phyloP scores from a whole-genome alignment of 1,140 invertebrate genomes.

The Drosophila oshimai region DNA sequence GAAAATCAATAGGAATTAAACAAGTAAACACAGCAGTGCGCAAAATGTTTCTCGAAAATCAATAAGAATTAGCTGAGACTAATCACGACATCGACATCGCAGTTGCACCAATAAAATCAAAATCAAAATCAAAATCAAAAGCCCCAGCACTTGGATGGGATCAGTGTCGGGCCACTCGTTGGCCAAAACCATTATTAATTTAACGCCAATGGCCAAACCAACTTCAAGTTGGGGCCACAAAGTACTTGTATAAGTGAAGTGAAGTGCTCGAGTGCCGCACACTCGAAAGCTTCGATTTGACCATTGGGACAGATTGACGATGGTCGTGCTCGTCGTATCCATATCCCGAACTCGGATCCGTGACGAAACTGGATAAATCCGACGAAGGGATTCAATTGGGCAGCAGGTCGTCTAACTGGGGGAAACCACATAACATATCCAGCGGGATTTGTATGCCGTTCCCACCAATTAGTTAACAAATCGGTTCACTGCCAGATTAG shows the following conservation, averaged over 20 bases:
- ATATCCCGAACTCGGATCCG: neutral
- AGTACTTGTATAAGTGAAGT: neutral
- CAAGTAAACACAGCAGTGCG: neutral
- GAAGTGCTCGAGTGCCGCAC: conserved; percentile 24
- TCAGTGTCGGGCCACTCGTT: conserved; percentile 26
- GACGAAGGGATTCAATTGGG: conserved; percentile 27
- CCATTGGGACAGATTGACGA: conserved; percentile 39
- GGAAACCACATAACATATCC: conserved; percentile 53
- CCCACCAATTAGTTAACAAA: conserved; percentile 58
- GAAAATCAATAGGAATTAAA: neutral
- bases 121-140: neutral
- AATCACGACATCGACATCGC: neutral
- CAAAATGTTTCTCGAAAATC: neutral
- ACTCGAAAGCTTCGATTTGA: conserved; percentile 34
- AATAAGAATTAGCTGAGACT: neutral
- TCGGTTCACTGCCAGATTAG: conserved; percentile 38
- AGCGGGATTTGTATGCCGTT: conserved; percentile 35
- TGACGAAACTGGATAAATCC: conserved; percentile 47
- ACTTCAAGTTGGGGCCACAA: conserved; percentile 1
- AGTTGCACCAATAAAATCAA: conserved; percentile 1
- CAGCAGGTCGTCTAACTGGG: conserved; percentile 13
- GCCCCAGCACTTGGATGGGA: neutral
- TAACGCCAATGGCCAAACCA: conserved; percentile 17
- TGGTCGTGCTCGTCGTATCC: neutral
- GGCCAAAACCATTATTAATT: conserved; percentile 31